These are phyloP conservation scores for Meriones unguiculatus DNA, from an alignment of 2,113 vertebrate species.

Conservation along the genomic window DNA sequence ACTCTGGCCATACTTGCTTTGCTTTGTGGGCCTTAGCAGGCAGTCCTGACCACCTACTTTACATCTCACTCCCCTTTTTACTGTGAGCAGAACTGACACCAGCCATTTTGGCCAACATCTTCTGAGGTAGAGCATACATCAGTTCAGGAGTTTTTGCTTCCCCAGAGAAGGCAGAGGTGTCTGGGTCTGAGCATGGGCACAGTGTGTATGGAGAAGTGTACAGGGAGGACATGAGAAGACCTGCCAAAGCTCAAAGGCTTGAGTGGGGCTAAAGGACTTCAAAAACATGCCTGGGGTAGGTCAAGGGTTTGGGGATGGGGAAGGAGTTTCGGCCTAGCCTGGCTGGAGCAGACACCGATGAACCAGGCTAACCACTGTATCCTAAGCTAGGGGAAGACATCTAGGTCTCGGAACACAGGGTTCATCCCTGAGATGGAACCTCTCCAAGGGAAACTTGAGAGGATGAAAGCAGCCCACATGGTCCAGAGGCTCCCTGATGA, in stretches of 20 bases:
- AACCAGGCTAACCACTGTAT: background rate
- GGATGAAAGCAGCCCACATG: background rate
- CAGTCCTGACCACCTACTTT: background rate
- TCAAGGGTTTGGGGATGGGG: background rate
- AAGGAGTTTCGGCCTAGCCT: background rate
- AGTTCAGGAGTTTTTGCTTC: background rate
- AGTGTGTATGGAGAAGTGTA: background rate
- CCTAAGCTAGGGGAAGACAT: background rate
- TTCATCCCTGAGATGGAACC: no score
- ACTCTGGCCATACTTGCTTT: background rate
- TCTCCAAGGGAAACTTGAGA: background rate
- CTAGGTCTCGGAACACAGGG: background rate
- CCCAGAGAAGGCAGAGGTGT: background rate
- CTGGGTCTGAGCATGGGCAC: background rate
- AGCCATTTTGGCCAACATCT: background rate
- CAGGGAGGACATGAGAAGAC: background rate
- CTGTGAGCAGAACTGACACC: background rate
- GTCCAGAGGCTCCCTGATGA: background rate
- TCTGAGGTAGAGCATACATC: background rate
- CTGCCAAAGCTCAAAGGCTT: background rate
- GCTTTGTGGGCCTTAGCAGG: background rate
- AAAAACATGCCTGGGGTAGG: background rate
- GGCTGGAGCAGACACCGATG: background rate
- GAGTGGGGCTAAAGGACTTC: background rate
- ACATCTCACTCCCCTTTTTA: background rate